phyloP scores from a whole-genome alignment of 2,113 vertebrate genomes.

The Lophotis ruficrista region DNA sequence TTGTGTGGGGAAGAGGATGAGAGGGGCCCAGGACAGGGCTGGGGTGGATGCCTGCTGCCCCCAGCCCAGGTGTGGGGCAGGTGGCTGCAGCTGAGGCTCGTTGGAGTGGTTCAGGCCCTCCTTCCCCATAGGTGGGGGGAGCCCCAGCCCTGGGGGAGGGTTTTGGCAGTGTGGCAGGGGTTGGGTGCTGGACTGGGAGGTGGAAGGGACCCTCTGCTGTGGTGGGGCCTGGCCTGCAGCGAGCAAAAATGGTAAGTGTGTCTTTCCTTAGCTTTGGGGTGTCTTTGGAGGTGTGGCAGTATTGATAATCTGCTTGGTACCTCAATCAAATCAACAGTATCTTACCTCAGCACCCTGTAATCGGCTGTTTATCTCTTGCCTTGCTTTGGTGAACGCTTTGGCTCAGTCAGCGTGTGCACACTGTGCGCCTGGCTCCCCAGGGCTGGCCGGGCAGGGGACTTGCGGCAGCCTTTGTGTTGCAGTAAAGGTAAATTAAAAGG shows the following conservation, averaged over 20 bases:
- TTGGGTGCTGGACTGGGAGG: fast-evolving
- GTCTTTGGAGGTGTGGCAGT: no score
- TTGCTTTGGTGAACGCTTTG: neutral
- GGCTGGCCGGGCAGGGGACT: fast-evolving
- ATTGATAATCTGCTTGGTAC: fast-evolving
- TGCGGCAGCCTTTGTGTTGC: no score
- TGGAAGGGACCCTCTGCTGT: neutral
- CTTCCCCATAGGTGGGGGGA: no score
- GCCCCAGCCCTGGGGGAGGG: no score
- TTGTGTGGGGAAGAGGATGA: neutral
- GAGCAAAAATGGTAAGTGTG: neutral
- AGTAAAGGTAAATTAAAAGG: neutral
- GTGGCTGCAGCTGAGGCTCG: neutral
- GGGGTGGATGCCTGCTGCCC: neutral
- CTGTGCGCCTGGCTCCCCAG: fast-evolving
- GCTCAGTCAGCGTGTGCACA: fast-evolving
- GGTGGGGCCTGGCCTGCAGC: fast-evolving
- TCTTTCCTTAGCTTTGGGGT: no score
- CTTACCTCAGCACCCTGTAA: fast-evolving
- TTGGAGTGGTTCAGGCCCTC: no score
- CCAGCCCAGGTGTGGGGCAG: neutral
- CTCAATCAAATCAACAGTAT: fast-evolving
- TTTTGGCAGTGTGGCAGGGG: fast-evolving
- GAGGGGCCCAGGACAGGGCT: fast-evolving
- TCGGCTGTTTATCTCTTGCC: fast-evolving